phyloP scores from a whole-genome alignment of 2,888 invertebrate genomes.

The Drosophila demipolita region DNA sequence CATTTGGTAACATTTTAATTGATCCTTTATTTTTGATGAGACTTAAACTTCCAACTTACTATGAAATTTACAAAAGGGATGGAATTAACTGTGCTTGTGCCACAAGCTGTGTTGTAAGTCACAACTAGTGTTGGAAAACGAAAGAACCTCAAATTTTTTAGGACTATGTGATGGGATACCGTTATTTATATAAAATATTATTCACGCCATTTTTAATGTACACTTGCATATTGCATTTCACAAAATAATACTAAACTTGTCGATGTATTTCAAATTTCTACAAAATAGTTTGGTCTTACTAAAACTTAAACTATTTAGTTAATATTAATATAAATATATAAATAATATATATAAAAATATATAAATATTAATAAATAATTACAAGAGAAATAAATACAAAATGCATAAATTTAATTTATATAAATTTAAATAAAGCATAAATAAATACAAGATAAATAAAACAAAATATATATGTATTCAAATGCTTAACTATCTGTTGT shows the following conservation, averaged over 20 bases:
- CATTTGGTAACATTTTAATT: conserved; percentile 8
- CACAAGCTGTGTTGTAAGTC: not conserved
- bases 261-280: not conserved
- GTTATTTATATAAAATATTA: too few species aligned
- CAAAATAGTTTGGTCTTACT: not conserved
- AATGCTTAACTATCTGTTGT: not conserved
- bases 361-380: not conserved
- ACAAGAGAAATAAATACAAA: conserved; percentile 8
- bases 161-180: not conserved
- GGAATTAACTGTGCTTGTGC: not conserved
- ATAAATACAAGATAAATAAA: conserved; percentile 2
- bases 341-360: not conserved
- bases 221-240: too few species aligned
- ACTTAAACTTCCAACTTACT: not conserved
- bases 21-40: not conserved
- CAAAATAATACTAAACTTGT: too few species aligned
- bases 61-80: not conserved
- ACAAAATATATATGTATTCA: conserved; percentile 24
- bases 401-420: conserved; percentile 6
- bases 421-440: not conserved
- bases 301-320: not conserved
- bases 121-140: not conserved
- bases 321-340: not conserved
- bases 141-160: not conserved
- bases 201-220: too few species aligned